Evolutionary conservation across 2,113 vertebrate genomes (phyloP).

Genomic region (Gallinago jamesoni): DNA sequence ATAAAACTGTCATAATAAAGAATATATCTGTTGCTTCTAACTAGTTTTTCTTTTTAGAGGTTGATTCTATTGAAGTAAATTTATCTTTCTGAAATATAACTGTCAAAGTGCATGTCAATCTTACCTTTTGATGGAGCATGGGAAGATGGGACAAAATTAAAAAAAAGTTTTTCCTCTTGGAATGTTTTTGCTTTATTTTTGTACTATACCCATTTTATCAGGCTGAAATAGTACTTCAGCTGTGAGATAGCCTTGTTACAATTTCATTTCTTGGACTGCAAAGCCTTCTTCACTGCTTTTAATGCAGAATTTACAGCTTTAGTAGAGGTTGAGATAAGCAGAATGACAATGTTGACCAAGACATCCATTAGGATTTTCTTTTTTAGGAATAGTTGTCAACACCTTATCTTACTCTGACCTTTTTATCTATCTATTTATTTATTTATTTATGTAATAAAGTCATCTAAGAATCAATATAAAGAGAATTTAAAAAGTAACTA

Average conservation of each 20-base stretch:
- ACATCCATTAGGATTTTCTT: not conserved
- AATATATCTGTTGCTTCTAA: not conserved
- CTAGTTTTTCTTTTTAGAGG: not conserved
- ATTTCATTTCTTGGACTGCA: not conserved
- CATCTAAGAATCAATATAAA: not conserved
- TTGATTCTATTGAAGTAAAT: not conserved
- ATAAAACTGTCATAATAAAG: not conserved
- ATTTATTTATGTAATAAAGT: not conserved
- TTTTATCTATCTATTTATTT: not conserved
- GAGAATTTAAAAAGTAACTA: not conserved
- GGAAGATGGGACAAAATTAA: not conserved
- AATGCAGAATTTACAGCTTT: not conserved
- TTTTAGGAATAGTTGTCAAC: not conserved
- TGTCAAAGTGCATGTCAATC: not conserved
- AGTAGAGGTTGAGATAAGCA: not conserved
- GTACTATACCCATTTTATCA: not conserved
- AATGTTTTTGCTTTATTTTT: not conserved
- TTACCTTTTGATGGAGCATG: not conserved
- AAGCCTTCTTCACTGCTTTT: not conserved
- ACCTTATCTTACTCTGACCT: not conserved
- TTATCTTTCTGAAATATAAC: not conserved
- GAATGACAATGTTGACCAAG: not conserved
- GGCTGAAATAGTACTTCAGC: not conserved
- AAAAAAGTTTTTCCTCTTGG: not conserved
- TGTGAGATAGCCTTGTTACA: not conserved